Percentiles rank a stretch among this genome's conserved stretches.
These are phyloP conservation scores for Noctua janthina DNA, from an alignment of 2,888 invertebrate species.

Conservation along the genomic window DNA sequence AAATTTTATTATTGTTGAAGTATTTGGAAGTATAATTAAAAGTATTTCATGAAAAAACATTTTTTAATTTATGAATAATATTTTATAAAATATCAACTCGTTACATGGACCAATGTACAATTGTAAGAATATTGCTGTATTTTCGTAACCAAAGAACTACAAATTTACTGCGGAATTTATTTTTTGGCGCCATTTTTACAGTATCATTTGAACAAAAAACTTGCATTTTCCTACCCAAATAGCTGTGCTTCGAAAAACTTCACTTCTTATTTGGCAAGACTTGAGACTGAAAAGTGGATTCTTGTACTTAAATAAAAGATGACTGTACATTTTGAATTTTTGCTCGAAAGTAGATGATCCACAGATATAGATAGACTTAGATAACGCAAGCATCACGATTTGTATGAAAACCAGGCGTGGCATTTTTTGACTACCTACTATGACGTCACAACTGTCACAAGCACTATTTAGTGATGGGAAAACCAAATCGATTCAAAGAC, in stretches of 20 bases:
- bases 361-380: no score
- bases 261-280: constrained; percentile 20
- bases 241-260: background rate
- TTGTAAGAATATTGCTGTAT: background rate
- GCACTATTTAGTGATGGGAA: no score
- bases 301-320: background rate
- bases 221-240: background rate
- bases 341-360: background rate
- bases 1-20: constrained; percentile 7
- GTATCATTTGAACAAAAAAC: background rate
- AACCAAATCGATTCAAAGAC: no score
- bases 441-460: no score
- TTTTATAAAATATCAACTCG: background rate
- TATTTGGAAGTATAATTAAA: constrained; percentile 31
- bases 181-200: background rate
- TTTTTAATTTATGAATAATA: constrained; percentile 23
- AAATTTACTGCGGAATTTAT: constrained; percentile 12
- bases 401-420: no score
- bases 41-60: background rate
- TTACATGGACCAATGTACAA: constrained; percentile 12
- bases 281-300: background rate
- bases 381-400: no score
- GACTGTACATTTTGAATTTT: constrained; percentile 1
- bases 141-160: background rate
- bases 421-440: no score